Evolutionary conservation across 2,888 invertebrate genomes (phyloP).

Genomic region (Drepanosiphum platanoidis): DNA sequence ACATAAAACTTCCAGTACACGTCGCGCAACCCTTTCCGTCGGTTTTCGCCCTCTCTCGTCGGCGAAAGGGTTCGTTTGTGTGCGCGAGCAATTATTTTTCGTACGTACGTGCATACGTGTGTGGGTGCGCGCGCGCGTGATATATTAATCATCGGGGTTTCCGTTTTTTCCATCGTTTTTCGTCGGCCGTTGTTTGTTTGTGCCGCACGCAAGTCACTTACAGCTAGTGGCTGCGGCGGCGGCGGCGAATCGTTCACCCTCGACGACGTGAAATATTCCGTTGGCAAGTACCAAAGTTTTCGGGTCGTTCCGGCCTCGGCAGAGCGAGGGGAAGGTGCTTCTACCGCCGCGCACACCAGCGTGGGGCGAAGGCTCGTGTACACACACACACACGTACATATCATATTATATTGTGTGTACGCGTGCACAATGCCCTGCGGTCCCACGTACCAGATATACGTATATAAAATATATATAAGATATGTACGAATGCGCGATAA

Average conservation of each 20-base stretch:
- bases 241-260: background rate
- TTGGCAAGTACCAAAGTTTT: slow-evolving; percentile 15
- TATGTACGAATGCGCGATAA: background rate
- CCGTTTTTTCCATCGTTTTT: background rate
- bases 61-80: background rate
- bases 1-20: too few relatives aligned
- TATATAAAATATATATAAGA: background rate
- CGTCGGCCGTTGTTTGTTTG: background rate
- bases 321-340: background rate
- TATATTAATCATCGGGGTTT: background rate
- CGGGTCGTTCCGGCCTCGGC: background rate
- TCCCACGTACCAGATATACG: background rate
- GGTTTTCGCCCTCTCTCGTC: background rate
- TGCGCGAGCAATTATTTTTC: background rate
- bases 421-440: slow-evolving; percentile 18
- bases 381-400: background rate
- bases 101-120: background rate
- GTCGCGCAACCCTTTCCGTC: background rate
- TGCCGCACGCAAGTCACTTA: background rate
- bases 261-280: background rate
- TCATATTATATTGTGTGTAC: background rate
- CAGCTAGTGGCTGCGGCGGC: too few relatives aligned
- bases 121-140: background rate
- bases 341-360: background rate
- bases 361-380: background rate